Percentiles rank a stretch among this genome's conserved stretches.
Conservation (phyloP, 30 jellyfish, hydroid and myxozoan species). For the Aurelia aurita complex sp. Pacific region DNA sequence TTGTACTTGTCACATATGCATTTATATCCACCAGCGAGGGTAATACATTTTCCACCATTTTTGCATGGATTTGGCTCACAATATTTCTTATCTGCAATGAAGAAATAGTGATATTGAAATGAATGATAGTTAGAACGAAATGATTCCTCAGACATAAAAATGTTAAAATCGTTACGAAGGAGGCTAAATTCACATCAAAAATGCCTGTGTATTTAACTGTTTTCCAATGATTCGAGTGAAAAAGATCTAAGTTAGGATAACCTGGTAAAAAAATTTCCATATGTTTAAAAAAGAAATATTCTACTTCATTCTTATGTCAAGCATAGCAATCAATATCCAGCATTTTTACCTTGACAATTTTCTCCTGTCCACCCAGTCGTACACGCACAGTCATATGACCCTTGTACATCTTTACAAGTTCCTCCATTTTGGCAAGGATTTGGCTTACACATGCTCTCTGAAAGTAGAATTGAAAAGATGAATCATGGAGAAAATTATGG, state of each 20-base stretch:
- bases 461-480: no score
- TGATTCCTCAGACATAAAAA: no score
- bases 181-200: no score
- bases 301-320: background rate
- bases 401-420: conserved; percentile 94
- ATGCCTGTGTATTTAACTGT: no score
- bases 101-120: no score
- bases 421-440: conserved; percentile 99
- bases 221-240: no score
- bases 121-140: no score
- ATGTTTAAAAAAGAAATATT: no score
- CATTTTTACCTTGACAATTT: conserved; percentile 90
- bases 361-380: conserved; percentile 99
- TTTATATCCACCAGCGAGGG: conserved; percentile 88
- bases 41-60: conserved; percentile 94
- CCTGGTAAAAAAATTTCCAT: no score
- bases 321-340: background rate
- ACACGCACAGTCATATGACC: conserved; percentile 95
- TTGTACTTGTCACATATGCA: conserved; percentile 95
- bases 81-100: conserved; percentile 75
- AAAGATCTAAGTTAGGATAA: no score
- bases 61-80: conserved; percentile 98
- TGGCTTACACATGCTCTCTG: conserved; percentile 99
- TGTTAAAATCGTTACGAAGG: no score
- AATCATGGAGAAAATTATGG: no score